A percentile compares a stretch with the other conserved stretches of the same genome.
Conservation (phyloP, 2,888 invertebrate genomes). For the Pandemis corylana region DNA sequence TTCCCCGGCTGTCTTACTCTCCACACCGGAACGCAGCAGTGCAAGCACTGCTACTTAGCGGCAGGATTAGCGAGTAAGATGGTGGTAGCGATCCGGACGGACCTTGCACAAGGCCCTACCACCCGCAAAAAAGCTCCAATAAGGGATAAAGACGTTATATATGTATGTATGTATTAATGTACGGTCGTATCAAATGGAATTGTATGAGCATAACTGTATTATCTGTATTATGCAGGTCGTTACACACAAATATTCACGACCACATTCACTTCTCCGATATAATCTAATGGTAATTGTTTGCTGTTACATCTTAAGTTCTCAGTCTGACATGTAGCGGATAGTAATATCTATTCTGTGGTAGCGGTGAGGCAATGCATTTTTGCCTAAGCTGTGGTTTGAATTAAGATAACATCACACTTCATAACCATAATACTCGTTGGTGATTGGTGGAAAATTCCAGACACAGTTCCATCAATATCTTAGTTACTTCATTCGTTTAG, state of each 20-base stretch:
- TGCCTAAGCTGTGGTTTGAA: neutral
- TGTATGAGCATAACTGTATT: too few species aligned
- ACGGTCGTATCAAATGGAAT: too few species aligned
- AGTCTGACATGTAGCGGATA: neutral
- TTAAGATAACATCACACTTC: neutral
- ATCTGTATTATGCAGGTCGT: neutral
- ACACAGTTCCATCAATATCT: neutral
- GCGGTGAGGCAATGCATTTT: slow-evolving; percentile 1
- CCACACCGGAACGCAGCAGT: too few species aligned
- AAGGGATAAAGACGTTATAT: too few species aligned
- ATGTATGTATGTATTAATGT: too few species aligned
- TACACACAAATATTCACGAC: neutral
- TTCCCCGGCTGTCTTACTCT: too few species aligned
- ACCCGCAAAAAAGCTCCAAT: too few species aligned
- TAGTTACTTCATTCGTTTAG: neutral
- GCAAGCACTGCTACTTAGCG: too few species aligned
- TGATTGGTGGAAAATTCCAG: neutral
- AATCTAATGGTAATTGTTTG: neutral
- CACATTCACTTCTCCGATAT: neutral
- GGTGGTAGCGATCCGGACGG: too few species aligned
- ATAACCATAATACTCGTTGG: neutral
- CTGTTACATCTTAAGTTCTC: slow-evolving; percentile 9
- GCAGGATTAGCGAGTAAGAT: too few species aligned
- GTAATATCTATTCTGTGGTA: neutral
- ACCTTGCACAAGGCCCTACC: too few species aligned